Evolutionary conservation across 30 jellyfish, hydroid and myxozoan species (phyloP), one percentile per base, ranked within the genome.

Genomic region (Aurelia sp.): DNA sequence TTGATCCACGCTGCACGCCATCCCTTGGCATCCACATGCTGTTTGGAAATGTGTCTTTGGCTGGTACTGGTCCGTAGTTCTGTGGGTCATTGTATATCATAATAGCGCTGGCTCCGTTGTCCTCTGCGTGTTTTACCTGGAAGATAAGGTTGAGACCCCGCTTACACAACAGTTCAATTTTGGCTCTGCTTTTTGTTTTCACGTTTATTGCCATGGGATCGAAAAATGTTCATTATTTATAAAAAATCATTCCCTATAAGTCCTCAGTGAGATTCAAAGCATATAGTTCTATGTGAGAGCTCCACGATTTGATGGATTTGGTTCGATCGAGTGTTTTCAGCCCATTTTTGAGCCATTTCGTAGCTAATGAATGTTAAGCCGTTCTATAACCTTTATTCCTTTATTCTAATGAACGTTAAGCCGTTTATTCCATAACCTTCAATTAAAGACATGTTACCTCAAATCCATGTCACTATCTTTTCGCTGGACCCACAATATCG

Each of bases 1-100:
- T 77, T 15, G 98, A 73, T 4, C 98, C 98, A 27, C 98, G 70
- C 55, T 93, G 98, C 61, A 93, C 97, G 5, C 96, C 96, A 77
- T 82, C 97, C 40, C 88, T 67, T 4, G 98, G 97, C 92, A 93
- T 22, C 98, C 98, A 93, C 74, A 90, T 15, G 63, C 98, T 67
- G 3, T 84, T 76, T 13, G 98, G 98, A 80, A 40, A 93, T 16
- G 81, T 63, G 48, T 74, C 52, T 67, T 71, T 62, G 19, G 70
- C 93, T 38, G 89, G 80, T 13, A 75, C 96, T 9, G 98, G 98
- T 13, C 90, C 92, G 82, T 88, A 93, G 61, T 93, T 88, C 55
- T 20, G 31, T 13, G 98, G 98, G 63, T 93, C 98, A 78, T 84
- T 88, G 91, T 88, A 93, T 21, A 93, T 88, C 68, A 93, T 44